Percentiles rank a stretch among this genome's conserved stretches.
These are phyloP conservation scores for Drosophila murphyi DNA, from an alignment of 1,140 invertebrate species.

Conservation along the genomic window DNA sequence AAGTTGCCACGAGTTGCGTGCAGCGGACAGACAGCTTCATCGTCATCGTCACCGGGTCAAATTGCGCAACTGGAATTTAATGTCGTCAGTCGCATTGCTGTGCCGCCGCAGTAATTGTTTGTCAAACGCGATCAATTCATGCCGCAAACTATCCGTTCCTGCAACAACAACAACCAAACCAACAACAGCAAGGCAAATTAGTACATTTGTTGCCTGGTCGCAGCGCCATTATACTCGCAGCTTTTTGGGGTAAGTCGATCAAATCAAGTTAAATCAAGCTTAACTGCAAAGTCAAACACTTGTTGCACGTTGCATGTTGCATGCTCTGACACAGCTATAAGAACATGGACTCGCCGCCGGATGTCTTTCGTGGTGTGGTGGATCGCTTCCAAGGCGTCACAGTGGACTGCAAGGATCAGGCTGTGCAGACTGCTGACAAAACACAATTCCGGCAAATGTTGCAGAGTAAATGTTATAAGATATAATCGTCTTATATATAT, in stretches of 20 bases:
- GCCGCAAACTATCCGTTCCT: conserved; percentile 27
- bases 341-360: conserved; percentile 61
- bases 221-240: background rate
- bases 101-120: conserved; percentile 40
- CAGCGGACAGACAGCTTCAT: background rate
- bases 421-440: conserved; percentile 78
- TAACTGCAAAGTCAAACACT: background rate
- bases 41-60: conserved; percentile 7
- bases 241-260: conserved; percentile 24
- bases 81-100: conserved; percentile 61
- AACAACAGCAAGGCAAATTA: conserved; percentile 7
- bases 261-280: no score
- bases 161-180: conserved; percentile 17
- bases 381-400: conserved; percentile 90
- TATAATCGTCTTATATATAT: background rate
- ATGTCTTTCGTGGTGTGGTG: conserved; percentile 86
- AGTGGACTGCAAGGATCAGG: conserved; percentile 86
- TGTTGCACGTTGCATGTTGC: background rate
- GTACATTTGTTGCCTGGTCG: background rate
- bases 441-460: conserved; percentile 86
- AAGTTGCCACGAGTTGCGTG: background rate
- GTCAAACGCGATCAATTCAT: conserved; percentile 49
- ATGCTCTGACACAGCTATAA: conserved; percentile 17
- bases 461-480: conserved; percentile 85
- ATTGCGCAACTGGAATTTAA: conserved; percentile 57